A percentile compares a stretch with the other conserved stretches of the same genome.
Conservation (phyloP, 2,113 vertebrate species). For the Nycticryphes semicollaris region DNA sequence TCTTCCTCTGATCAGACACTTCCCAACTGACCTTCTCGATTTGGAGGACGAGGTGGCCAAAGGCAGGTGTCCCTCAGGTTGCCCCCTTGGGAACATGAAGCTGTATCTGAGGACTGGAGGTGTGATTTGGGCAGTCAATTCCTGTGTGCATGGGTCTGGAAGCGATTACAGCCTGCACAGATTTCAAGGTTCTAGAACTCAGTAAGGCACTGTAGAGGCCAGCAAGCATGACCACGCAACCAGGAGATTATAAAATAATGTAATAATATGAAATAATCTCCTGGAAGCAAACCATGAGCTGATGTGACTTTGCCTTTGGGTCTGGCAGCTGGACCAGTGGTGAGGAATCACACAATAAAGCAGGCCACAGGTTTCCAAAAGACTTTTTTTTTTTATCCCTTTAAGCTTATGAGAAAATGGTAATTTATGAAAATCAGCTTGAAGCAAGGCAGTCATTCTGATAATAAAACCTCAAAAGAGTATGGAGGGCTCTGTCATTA, state of each 20-base stretch:
- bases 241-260: conserved; percentile 5
- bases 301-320: not conserved
- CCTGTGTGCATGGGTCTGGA: not conserved
- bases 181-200: not conserved
- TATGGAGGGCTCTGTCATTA: conserved; percentile 33
- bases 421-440: conserved; percentile 55
- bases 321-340: not conserved
- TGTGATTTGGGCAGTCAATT: not conserved
- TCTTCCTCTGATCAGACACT: not conserved
- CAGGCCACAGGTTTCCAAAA: conserved; percentile 17
- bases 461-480: conserved; percentile 38
- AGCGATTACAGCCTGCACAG: not conserved
- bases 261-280: conserved; percentile 26
- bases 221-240: not conserved
- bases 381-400: not conserved
- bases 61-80: not conserved
- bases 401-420: conserved; percentile 14
- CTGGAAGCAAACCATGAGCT: not conserved
- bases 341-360: not conserved
- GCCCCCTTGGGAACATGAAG: not conserved
- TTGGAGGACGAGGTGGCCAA: not conserved
- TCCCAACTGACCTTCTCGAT: not conserved
- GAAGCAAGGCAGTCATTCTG: conserved; percentile 18
- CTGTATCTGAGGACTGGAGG: not conserved
- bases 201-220: not conserved